Base-by-base conservation (phyloP, 2,888 invertebrate species). In the Cephus spinipes region DNA sequence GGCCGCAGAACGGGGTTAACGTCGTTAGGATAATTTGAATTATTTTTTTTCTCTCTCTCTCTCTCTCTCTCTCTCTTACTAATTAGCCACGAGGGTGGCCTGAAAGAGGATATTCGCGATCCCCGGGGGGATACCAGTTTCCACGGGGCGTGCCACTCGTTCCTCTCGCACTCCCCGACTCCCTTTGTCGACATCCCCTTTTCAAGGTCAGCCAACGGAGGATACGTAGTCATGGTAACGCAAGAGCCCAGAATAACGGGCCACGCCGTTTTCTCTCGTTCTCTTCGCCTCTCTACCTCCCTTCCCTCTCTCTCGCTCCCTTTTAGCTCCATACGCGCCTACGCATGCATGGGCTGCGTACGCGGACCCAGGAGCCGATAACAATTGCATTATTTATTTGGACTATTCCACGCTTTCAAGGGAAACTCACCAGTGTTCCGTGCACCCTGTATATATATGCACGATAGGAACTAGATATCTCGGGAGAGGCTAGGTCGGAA, bases 171-270 rank as follows among this genome's bases (percentile, higher is more conserved):
- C 77, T 74, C 34, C 74, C 40, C 71, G 75, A 68, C 68, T 69
- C 77, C 40, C 76, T 75, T 83, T 79, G 79, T 82, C 79, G 73
- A 79, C 80, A 78, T 79, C 80, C 82, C 82, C 79, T 83, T 83
- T 85, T 83, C 86, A 89, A 89, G 88, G 87, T 88, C 88, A 86
- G 82, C 81, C 83, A 84, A 83, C 84, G 83, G 84, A 87, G 87
- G 85, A 83, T 85, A 82, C 83, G 87, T 89, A 86, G 80, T 87
- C 87, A 89, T 89, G 85, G 83, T 83, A 82, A 89, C 89, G 84
- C 84, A 83, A 82, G 85, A 89, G 85, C 87, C 85, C 85, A 80
- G 84, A 85, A 84, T 89, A 84, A 87, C 86, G 85, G 80, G 85
- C 84, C 84, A 79, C 83, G 34, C 74, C 30, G 33, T 33, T 74